Conservation (phyloP, 35 echinoderm and acorn worm species). For the Apostichopus parvimensis region DNA sequence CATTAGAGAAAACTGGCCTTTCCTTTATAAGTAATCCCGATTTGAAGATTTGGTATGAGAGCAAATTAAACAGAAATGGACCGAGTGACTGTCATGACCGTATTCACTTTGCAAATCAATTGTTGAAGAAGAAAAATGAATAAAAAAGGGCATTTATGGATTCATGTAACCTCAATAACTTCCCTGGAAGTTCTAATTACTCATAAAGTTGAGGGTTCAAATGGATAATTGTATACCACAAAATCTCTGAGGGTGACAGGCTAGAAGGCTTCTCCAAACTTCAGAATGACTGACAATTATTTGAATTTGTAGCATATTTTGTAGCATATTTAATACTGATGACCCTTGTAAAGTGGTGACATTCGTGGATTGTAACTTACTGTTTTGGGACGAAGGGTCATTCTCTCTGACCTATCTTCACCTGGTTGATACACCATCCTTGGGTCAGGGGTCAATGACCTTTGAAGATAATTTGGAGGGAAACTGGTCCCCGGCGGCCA, state of each 20-base stretch:
- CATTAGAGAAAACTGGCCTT: not conserved
- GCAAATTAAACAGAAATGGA: no score
- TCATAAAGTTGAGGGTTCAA: not conserved
- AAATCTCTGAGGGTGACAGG: no score
- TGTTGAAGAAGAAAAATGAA: no score
- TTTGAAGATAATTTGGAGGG: conserved; percentile 84
- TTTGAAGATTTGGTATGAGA: no score
- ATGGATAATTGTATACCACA: not conserved
- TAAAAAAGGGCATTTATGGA: no score
- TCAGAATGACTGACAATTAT: no score
- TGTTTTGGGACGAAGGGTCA: conserved; percentile 92
- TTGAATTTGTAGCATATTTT: no score
- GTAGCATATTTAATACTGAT: no score
- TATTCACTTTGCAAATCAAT: no score
- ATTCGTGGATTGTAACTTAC: conserved; percentile 60
- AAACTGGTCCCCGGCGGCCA: conserved; percentile 69
- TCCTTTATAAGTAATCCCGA: no score
- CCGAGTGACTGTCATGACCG: no score
- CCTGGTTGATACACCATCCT: conserved; percentile 58
- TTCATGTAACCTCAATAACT: not conserved
- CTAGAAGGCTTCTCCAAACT: no score
- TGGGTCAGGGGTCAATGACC: conserved; percentile 93
- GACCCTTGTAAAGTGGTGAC: not conserved
- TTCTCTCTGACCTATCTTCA: conserved; percentile 60
- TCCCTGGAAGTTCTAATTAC: not conserved